Evolutionary conservation across 2,797 vertebrate genomes (phyloP).

Genomic region (Vireo griseus): DNA sequence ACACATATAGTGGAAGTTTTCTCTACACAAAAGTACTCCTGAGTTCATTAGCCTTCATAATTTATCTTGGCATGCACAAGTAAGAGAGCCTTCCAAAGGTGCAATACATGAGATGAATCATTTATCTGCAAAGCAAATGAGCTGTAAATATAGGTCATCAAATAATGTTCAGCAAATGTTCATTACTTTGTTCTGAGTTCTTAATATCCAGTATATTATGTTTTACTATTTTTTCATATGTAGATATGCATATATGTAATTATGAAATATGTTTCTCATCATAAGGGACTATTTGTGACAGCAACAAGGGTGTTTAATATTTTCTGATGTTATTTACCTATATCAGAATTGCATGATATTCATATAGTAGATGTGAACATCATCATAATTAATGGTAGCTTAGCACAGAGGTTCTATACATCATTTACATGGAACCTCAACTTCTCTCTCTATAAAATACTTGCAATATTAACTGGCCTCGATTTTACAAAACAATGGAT

Average conservation of each 20-base stretch:
- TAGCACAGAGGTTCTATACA: background rate
- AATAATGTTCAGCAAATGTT: background rate
- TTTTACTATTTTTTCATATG: background rate
- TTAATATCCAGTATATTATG: background rate
- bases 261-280: background rate
- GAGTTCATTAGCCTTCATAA: background rate
- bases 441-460: background rate
- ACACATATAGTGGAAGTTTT: background rate
- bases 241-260: background rate
- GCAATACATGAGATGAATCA: background rate
- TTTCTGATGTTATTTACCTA: background rate
- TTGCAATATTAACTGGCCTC: background rate
- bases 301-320: background rate
- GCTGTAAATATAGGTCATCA: background rate
- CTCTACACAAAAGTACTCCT: background rate
- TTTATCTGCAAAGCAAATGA: conserved; percentile 27
- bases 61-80: background rate
- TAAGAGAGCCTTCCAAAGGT: background rate
- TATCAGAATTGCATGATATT: background rate
- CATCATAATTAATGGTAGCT: background rate
- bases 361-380: background rate
- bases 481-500: background rate
- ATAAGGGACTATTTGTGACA: background rate
- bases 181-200: background rate
- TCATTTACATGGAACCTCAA: background rate